Evolutionary conservation across 1,140 invertebrate genomes (phyloP).

Genomic region (Atta colombica): DNA sequence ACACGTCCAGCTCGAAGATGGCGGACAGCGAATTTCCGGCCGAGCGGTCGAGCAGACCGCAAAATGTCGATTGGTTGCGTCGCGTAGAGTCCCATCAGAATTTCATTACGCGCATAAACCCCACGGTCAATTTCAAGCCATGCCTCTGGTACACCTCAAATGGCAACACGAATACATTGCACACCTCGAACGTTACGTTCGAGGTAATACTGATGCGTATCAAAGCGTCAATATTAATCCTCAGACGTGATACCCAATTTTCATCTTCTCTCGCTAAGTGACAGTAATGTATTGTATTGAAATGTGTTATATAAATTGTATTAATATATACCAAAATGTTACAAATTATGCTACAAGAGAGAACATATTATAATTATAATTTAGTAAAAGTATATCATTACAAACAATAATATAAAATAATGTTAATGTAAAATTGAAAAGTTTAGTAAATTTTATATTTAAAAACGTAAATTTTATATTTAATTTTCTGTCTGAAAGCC

Average conservation of each 20-base stretch:
- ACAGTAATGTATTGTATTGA: background rate
- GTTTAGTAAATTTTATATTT: background rate
- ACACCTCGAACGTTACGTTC: slow-evolving; percentile 25
- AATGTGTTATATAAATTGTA: slow-evolving; percentile 7
- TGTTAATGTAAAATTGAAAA: background rate
- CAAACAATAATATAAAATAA: slow-evolving; percentile 10
- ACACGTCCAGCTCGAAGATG: slow-evolving; percentile 36
- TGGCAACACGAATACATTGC: slow-evolving; percentile 55
- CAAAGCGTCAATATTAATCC: slow-evolving; percentile 39
- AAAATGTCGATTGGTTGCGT: slow-evolving; percentile 74
- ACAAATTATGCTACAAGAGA: background rate
- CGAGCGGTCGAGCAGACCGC: slow-evolving; percentile 61
- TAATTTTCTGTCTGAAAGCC: background rate
- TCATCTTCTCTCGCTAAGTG: slow-evolving; percentile 27
- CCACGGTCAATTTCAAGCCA: slow-evolving; percentile 67
- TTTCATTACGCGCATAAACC: slow-evolving; percentile 75
- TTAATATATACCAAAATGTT: background rate
- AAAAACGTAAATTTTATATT: too few relatives aligned
- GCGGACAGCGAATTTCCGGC: slow-evolving; percentile 69
- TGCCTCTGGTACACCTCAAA: slow-evolving; percentile 69
- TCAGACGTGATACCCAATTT: slow-evolving; percentile 38
- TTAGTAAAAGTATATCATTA: background rate
- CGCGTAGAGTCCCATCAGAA: slow-evolving; percentile 71
- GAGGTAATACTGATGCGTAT: slow-evolving; percentile 32
- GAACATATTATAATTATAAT: background rate